A percentile compares a stretch with the other conserved stretches of the same genome.
Conservation (phyloP, 2,113 vertebrate species). For the Accipiter cooperii region DNA sequence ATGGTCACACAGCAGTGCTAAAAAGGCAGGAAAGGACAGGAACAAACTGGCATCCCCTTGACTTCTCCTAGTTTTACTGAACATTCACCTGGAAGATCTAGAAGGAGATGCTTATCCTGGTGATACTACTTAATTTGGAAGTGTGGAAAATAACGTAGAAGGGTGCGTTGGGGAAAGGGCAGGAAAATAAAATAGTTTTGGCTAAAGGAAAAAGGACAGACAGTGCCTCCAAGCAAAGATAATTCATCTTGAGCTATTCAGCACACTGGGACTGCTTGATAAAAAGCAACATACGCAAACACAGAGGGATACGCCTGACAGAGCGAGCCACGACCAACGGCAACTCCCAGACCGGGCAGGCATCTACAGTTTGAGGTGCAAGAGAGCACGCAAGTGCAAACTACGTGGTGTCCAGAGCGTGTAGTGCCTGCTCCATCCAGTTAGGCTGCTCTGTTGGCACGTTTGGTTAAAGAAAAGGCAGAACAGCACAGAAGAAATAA, state of each 20-base stretch:
- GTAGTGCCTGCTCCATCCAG: background rate
- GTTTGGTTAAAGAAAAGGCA: background rate
- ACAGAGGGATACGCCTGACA: background rate
- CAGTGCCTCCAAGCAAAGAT: background rate
- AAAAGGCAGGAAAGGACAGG: background rate
- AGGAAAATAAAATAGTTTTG: background rate
- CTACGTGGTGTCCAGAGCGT: background rate
- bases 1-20: background rate
- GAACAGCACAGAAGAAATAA: background rate
- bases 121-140: background rate
- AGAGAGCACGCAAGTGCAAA: background rate
- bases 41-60: background rate
- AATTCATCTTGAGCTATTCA: background rate
- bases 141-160: background rate
- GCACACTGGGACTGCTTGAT: background rate
- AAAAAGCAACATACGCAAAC: background rate
- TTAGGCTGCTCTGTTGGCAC: background rate
- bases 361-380: background rate
- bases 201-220: background rate
- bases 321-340: rapidly evolving
- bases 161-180: background rate
- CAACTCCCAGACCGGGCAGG: background rate
- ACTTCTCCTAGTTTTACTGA: background rate
- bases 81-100: background rate
- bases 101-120: background rate